Conservation (phyloP, 2,797 vertebrate genomes). For the Nannoperca obscura region DNA sequence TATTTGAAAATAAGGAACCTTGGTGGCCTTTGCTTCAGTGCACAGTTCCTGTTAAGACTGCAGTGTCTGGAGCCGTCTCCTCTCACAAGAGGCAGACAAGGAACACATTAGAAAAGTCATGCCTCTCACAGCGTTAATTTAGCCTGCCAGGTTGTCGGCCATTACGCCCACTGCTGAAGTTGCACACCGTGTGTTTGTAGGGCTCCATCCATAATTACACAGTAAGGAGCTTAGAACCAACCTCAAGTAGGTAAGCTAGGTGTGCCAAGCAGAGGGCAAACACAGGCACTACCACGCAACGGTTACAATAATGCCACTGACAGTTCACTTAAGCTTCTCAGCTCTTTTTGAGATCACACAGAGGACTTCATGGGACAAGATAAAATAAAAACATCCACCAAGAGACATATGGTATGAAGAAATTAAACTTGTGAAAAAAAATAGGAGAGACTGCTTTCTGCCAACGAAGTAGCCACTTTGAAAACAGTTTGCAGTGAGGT, state of each 20-base stretch:
- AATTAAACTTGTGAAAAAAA: neutral
- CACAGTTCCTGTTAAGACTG: constrained; percentile 63
- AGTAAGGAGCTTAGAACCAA: constrained; percentile 71
- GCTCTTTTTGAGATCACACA: neutral
- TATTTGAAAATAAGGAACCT: constrained; percentile 52
- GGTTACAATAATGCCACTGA: neutral
- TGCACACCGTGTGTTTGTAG: constrained; percentile 35
- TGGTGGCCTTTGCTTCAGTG: constrained; percentile 18
- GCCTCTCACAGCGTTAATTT: constrained; percentile 16
- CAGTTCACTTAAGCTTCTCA: neutral
- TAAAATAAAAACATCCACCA: neutral
- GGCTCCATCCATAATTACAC: constrained; percentile 33
- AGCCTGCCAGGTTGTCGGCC: neutral
- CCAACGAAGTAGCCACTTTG: neutral
- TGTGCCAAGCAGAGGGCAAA: constrained; percentile 13
- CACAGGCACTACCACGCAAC: constrained; percentile 11
- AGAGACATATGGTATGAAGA: neutral
- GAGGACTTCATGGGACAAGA: neutral
- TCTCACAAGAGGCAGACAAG: constrained; percentile 12
- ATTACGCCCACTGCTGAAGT: constrained; percentile 6
- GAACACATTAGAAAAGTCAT: constrained; percentile 17
- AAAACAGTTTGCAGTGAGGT: neutral
- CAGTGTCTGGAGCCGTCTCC: constrained; percentile 23
- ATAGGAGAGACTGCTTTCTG: neutral
- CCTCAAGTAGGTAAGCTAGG: constrained; percentile 36